Conservation (phyloP, 2,113 vertebrate species). For the Pungitius pungitius region DNA sequence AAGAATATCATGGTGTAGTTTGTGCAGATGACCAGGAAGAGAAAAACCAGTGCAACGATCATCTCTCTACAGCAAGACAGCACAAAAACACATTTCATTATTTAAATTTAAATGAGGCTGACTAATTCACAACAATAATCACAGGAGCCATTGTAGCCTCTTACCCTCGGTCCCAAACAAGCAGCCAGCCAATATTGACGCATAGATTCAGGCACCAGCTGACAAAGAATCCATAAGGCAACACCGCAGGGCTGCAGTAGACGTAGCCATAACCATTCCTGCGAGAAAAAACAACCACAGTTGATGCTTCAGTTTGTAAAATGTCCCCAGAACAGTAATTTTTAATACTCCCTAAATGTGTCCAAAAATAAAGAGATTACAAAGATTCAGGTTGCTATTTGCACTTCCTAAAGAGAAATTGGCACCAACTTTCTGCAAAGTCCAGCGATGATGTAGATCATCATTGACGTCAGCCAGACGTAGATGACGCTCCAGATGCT, state of each 20-base stretch:
- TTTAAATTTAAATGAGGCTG: background rate
- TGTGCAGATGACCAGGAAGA: conserved; percentile 78
- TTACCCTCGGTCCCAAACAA: conserved; percentile 82
- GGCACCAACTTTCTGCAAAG: conserved; percentile 73
- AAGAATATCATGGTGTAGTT: conserved; percentile 78
- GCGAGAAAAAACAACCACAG: conserved; percentile 6
- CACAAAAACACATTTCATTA: background rate
- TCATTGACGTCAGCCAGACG: conserved; percentile 71
- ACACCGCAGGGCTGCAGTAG: conserved; percentile 77
- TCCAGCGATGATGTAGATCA: conserved; percentile 68
- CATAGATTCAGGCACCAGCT: conserved; percentile 77
- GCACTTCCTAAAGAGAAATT: conserved; percentile 3
- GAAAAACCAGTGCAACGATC: conserved; percentile 75
- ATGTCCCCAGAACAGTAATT: background rate
- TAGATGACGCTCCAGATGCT: conserved; percentile 82
- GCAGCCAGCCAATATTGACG: conserved; percentile 76
- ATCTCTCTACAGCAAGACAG: conserved; percentile 49
- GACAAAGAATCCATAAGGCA: conserved; percentile 78
- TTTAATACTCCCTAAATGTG: background rate
- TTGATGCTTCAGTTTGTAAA: background rate
- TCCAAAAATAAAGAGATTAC: background rate
- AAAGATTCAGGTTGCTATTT: background rate
- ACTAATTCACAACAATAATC: background rate
- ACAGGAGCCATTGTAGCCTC: background rate
- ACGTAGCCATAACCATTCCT: conserved; percentile 77